These are phyloP conservation scores for Lophotriccus pileatus DNA, from an alignment of 2,797 vertebrate species.

Conservation along the genomic window DNA sequence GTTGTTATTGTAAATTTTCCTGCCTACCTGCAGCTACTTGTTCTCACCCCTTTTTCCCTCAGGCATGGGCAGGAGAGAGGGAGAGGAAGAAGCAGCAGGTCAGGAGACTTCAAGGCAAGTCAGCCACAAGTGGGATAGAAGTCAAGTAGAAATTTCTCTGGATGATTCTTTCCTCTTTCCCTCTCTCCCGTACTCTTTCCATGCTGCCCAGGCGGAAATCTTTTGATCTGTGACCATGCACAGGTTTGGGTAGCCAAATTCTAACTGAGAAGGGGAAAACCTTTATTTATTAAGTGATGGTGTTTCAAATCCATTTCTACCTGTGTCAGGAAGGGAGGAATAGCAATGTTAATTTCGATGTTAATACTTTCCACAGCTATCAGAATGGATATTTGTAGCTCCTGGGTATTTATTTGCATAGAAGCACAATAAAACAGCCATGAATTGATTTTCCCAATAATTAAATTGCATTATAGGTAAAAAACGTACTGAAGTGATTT, in stretches of 20 bases:
- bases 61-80: not conserved
- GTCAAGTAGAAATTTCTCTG: not conserved
- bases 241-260: not conserved
- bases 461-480: not conserved
- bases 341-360: not conserved
- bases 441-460: constrained; percentile 2
- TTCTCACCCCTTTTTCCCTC: not conserved
- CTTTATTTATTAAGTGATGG: not conserved
- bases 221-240: not conserved
- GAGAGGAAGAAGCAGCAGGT: not conserved
- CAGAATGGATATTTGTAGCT: not conserved
- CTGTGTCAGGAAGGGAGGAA: not conserved
- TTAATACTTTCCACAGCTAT: not conserved
- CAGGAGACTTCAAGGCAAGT: not conserved
- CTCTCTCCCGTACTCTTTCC: not conserved
- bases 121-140: not conserved
- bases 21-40: not conserved
- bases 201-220: not conserved
- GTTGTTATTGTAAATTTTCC: not conserved
- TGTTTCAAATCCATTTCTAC: not conserved
- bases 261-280: not conserved
- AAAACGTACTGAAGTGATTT: not conserved
- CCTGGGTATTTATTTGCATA: not conserved
- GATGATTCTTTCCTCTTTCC: not conserved
- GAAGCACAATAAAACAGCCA: not conserved